Base-by-base conservation (phyloP, 2,888 invertebrate species). In the Stictocephala bisonia region DNA sequence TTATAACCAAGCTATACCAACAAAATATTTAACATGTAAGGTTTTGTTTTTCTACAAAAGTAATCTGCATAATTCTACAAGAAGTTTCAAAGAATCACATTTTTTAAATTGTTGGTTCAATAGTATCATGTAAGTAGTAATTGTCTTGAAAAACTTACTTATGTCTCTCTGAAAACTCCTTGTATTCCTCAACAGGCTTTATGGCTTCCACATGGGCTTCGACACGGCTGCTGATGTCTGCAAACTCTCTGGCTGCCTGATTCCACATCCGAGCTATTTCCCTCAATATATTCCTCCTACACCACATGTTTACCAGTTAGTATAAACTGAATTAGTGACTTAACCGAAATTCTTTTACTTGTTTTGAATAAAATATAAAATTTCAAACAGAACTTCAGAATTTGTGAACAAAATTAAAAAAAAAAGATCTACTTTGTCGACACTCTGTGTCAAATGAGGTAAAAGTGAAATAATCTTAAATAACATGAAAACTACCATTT, bases 161-260 rank as follows among this genome's bases (percentile, higher is more conserved):
- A 85, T 94, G 91, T 85, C 93, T 94, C 81, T 93, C 93, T 76
- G 93, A 91, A 82, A 97, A 95, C 81, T 94, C 93, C 83, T 90
- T 91, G 83, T 96, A 97, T 84, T 97, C 96, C 78, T 94, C 94
- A 75, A 89, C 87, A 15, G 95, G 94, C 85, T 91, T 91, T 76
- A 96, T 89, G 76, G 89, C 88, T 81, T 93, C 91, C 78, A 96
- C 89, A 79, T 90, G 90, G 74, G 88, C 87, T 82, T 93, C 92
- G 80, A 95, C 90, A 82, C 90, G 89, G 80, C 87, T 89, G 83
- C 94, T 93, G 76, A 93, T 90, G 81, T 93, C 93, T 76, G 87
- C 87, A 82, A 93, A 95, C 83, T 94, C 92, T 78, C 93, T 92
- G 13, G 92, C 90, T 58, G 92, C 91, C 79, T 91, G 88, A 85